Percentiles rank a stretch among this genome's conserved stretches.
These are phyloP conservation scores for Podarcis siculus DNA, from an alignment of 2,797 vertebrate genomes.

Conservation along the genomic window DNA sequence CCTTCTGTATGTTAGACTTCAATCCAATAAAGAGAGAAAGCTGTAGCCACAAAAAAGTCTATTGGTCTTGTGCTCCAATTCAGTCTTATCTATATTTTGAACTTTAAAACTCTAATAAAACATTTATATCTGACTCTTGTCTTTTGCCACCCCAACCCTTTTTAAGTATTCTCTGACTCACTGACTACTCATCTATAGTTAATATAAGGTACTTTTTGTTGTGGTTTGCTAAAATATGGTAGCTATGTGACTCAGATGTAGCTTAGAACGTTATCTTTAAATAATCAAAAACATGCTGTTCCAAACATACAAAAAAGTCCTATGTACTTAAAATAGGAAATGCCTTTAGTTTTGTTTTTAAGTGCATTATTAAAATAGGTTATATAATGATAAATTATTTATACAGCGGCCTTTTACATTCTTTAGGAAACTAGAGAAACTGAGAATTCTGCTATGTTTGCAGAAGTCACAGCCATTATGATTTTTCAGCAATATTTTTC, in stretches of 20 bases:
- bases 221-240: conserved; percentile 73
- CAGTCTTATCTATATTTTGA: conserved; percentile 51
- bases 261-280: conserved; percentile 77
- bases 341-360: conserved; percentile 70
- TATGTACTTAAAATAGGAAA: conserved; percentile 70
- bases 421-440: conserved; percentile 61
- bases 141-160: conserved; percentile 63
- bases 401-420: conserved; percentile 66
- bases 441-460: conserved; percentile 54
- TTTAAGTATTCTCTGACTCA: conserved; percentile 72
- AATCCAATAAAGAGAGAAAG: conserved; percentile 57
- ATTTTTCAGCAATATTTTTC: conserved; percentile 33
- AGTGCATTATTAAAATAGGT: conserved; percentile 58
- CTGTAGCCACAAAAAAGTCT: background rate
- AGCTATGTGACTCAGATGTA: conserved; percentile 71
- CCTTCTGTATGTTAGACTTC: conserved; percentile 53
- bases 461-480: conserved; percentile 60
- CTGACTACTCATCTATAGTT: conserved; percentile 72
- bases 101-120: conserved; percentile 61
- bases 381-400: conserved; percentile 71
- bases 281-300: conserved; percentile 72
- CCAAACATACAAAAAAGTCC: conserved; percentile 58
- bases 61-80: conserved; percentile 34
- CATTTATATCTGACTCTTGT: conserved; percentile 48
- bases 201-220: conserved; percentile 75